Evolutionary conservation across 2,113 vertebrate genomes (phyloP), one percentile per base, ranked within the genome.

Genomic region (Eidolon helvum): DNA sequence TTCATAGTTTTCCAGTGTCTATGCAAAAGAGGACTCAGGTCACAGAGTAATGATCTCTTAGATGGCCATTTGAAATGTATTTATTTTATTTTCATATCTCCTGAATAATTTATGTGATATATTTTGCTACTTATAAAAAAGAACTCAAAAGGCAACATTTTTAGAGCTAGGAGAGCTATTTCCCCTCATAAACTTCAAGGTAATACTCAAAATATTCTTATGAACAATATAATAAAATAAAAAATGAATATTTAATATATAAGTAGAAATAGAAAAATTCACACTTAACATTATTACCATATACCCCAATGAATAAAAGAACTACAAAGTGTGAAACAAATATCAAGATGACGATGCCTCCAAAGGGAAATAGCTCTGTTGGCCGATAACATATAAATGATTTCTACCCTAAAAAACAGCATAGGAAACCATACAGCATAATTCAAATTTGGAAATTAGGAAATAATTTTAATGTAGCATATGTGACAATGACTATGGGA

Each of bases 41-140:
- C n/a, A 65, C 85, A 92, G 33, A 96, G 80, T 93, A 94, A 89
- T n/a, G 26, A 96, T 94, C 82, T 96, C 72, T 75, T 90, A 69
- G 65, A 78, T 50, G 91, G 83, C 14, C 59, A 89, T 68, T 97
- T 72, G 43, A 84, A 95, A 93, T 87, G 22, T 94, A 87, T 96
- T 96, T 95, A 91, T 97, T 97, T 96, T 96, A 61, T 72, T 96
- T 96, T 93, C 28, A 59, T 80, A 87, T 79, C 30, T 8, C 88
- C 72, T 96, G 93, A 96, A 98, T 96, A 96, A 97, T 96, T 57
- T 95, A 79, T 87, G 38, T 63, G 38, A 69, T 88, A 18, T 86
- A 66, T 75, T 94, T 97, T 97, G 66, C 77, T 95, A 75, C 87
- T 96, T 91, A 69, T 0, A 45, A 33, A 88, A 66, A 86, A 38